Evolutionary conservation across 2,113 vertebrate genomes (phyloP), one percentile per base, ranked within the genome.

Genomic region (Myotis lucifugus): DNA sequence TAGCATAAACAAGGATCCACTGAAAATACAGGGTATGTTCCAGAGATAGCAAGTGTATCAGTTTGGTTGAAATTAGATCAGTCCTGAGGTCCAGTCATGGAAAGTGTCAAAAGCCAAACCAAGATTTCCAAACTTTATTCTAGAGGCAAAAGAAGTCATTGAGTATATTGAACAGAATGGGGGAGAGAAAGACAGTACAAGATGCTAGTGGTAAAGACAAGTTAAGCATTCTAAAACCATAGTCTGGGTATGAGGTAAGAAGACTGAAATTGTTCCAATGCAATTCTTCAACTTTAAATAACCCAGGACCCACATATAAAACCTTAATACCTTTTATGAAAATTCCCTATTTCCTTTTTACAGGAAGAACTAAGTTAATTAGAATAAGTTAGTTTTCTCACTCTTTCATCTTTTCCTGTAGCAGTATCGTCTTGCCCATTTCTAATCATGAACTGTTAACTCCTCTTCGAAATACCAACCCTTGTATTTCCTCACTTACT

Each of bases 381-480:
- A 92, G 42, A 91, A 91, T 40, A 78, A 86, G 72, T 85, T 37
- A 5, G 18, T 88, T 93, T 69, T 74, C 76, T 87, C 69, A 94
- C 25, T 67, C 54, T 86, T 27, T 59, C 29, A 93, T 50, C 69
- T 77, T 91, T 88, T 95, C 19, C 54, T 37, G 40, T 37, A 91
- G 67, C 25, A 93, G 21, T 77, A 84, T 46, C 59, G 70, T 83
- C 29, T 85, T 85, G 67, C 27, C 83, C 52, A 85, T 89, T 95
- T 96, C 86, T 93, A 82, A 88, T 25, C 34, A 95, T 48, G 46
- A 96, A 91, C 48, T 66, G 27, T 74, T 74, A 88, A 90, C 27
- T 86, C 40, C 74, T 93, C 79, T 92, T 74, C 78, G 91, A 94
- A 95, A 95, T 61, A 89, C 14, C 88, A 93, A 95, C 32, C 25